A percentile compares a stretch with the other conserved stretches of the same genome.
phyloP scores from a whole-genome alignment of 1,140 invertebrate species.

The Pomacea maculata region DNA sequence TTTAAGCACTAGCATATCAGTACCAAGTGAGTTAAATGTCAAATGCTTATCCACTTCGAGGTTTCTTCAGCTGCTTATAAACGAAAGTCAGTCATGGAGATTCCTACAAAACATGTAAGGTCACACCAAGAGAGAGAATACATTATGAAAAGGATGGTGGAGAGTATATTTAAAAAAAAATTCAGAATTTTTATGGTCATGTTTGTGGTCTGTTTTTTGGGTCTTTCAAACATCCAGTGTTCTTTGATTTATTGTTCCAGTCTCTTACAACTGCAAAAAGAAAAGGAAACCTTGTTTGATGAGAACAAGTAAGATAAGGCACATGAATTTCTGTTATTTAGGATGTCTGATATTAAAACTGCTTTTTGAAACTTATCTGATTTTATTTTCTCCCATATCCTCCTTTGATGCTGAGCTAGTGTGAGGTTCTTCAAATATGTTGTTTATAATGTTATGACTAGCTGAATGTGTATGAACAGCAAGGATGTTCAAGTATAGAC shows the following conservation, averaged over 20 bases:
- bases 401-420: too few species aligned
- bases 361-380: too few species aligned
- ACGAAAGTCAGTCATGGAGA: too few species aligned
- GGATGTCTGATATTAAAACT: too few species aligned
- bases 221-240: background rate
- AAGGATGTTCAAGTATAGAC: background rate
- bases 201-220: background rate
- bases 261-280: constrained; percentile 60
- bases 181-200: background rate
- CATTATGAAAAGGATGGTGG: background rate
- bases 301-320: constrained; percentile 52
- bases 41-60: too few species aligned
- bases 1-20: too few species aligned
- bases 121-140: too few species aligned
- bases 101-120: too few species aligned
- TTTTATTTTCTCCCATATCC: too few species aligned
- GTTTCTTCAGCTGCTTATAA: too few species aligned
- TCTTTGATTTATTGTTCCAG: constrained; percentile 40
- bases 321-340: background rate
- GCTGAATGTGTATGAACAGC: background rate
- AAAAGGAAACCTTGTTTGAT: constrained; percentile 62
- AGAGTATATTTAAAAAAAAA: background rate
- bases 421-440: too few species aligned
- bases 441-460: background rate
- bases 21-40: too few species aligned